phyloP scores from a whole-genome alignment of 2,888 invertebrate genomes.

The Drosophila recens region DNA sequence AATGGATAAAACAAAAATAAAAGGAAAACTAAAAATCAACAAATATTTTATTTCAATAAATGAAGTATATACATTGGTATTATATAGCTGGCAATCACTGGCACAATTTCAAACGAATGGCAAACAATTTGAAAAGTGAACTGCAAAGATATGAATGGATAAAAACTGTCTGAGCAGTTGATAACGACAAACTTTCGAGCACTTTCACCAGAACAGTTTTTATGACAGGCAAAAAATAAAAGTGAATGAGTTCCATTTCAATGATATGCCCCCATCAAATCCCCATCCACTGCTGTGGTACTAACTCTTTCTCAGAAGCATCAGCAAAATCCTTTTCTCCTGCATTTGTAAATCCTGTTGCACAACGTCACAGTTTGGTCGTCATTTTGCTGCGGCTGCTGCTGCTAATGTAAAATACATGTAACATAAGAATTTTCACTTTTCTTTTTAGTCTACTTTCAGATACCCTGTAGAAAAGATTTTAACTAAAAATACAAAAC shows the following conservation, averaged over 20 bases:
- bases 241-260: slow-evolving; percentile 37
- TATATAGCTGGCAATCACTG: slow-evolving; percentile 20
- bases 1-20: background rate
- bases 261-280: slow-evolving; percentile 11
- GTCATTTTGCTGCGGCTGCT: slow-evolving; percentile 31
- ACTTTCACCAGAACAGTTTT: slow-evolving; percentile 44
- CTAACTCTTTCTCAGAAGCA: slow-evolving; percentile 10
- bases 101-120: slow-evolving; percentile 16
- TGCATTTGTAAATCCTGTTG: slow-evolving; percentile 36
- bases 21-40: background rate
- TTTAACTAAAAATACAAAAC: background rate
- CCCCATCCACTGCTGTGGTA: background rate
- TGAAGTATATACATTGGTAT: background rate
- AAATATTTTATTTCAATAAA: slow-evolving; percentile 2
- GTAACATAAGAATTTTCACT: slow-evolving; percentile 37
- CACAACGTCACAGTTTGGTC: slow-evolving; percentile 39
- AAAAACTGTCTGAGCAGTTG: slow-evolving; percentile 4
- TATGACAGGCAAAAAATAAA: slow-evolving; percentile 46
- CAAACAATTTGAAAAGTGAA: slow-evolving; percentile 31
- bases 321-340: slow-evolving; percentile 29
- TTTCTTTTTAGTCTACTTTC: slow-evolving; percentile 18
- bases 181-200: slow-evolving; percentile 30
- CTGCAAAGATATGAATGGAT: slow-evolving; percentile 22
- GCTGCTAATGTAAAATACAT: slow-evolving; percentile 54
- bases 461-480: slow-evolving; percentile 25